A percentile compares a stretch with the other conserved stretches of the same genome.
Conservation (phyloP, 2,113 vertebrate genomes). For the Lutjanus erythropterus region DNA sequence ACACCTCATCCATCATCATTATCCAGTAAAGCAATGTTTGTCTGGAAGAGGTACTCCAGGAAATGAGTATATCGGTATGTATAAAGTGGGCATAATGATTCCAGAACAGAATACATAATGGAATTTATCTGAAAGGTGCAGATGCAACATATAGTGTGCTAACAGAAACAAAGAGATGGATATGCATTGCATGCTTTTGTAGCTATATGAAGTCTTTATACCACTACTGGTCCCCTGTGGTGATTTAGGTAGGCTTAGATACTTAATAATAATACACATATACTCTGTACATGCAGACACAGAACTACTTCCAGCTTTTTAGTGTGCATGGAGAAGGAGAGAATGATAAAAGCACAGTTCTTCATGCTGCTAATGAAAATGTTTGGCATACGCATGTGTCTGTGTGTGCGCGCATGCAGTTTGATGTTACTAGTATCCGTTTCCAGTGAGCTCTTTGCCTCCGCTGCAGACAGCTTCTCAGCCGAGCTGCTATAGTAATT, state of each 20-base stretch:
- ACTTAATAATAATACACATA: not conserved
- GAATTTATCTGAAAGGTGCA: not conserved
- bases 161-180: not conserved
- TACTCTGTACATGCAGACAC: not conserved
- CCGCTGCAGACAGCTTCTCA: conserved; percentile 21
- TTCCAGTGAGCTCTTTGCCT: conserved; percentile 39
- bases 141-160: no score
- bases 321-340: not conserved
- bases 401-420: not conserved
- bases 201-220: not conserved
- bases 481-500: conserved; percentile 56
- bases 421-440: conserved; percentile 10
- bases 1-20: not conserved
- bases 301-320: not conserved
- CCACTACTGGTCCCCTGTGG: not conserved
- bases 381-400: not conserved
- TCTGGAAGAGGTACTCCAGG: not conserved
- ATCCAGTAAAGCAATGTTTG: not conserved
- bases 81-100: not conserved
- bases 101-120: not conserved
- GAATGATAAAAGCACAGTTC: not conserved
- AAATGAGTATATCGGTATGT: not conserved
- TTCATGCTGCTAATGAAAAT: conserved; percentile 11
- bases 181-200: no score
- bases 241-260: not conserved